Conservation (phyloP, 2,888 invertebrate genomes). For the Scaptomyza parva region DNA sequence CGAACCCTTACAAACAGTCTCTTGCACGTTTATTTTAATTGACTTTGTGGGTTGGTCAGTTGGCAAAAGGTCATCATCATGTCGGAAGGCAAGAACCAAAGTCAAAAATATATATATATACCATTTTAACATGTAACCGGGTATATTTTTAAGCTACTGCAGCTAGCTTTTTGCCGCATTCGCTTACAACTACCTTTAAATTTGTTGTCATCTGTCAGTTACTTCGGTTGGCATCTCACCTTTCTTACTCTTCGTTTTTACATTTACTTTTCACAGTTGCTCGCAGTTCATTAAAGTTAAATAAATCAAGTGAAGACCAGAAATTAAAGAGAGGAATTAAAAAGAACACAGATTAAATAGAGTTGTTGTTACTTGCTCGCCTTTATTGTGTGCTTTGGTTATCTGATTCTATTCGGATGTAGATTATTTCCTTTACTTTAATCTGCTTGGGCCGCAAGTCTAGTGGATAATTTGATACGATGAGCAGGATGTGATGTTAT, state of each 20-base stretch:
- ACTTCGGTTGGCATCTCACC: slow-evolving; percentile 41
- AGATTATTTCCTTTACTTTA: slow-evolving; percentile 60
- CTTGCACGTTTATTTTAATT: slow-evolving; percentile 32
- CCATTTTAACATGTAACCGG: background rate
- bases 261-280: slow-evolving; percentile 5
- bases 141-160: slow-evolving; percentile 17
- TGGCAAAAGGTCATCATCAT: slow-evolving; percentile 42
- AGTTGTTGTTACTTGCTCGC: slow-evolving; percentile 44
- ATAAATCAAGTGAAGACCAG: slow-evolving; percentile 67
- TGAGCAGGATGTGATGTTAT: background rate
- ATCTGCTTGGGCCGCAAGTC: slow-evolving; percentile 34
- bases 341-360: slow-evolving; percentile 38
- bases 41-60: slow-evolving; percentile 32
- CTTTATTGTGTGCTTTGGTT: slow-evolving; percentile 20
- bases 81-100: slow-evolving; percentile 30
- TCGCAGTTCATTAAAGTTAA: slow-evolving; percentile 74
- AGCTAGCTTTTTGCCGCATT: slow-evolving; percentile 31
- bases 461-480: slow-evolving; percentile 50
- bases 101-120: slow-evolving; percentile 22
- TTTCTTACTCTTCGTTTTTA: slow-evolving; percentile 3
- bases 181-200: slow-evolving; percentile 52
- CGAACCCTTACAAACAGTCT: slow-evolving; percentile 3
- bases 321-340: slow-evolving; percentile 18
- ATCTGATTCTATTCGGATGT: slow-evolving; percentile 44
- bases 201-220: slow-evolving; percentile 61